Percentiles rank a stretch among this genome's conserved stretches.
These are phyloP conservation scores for Oncorhynchus clarkii DNA, from an alignment of 2,113 vertebrate genomes.

Conservation along the genomic window DNA sequence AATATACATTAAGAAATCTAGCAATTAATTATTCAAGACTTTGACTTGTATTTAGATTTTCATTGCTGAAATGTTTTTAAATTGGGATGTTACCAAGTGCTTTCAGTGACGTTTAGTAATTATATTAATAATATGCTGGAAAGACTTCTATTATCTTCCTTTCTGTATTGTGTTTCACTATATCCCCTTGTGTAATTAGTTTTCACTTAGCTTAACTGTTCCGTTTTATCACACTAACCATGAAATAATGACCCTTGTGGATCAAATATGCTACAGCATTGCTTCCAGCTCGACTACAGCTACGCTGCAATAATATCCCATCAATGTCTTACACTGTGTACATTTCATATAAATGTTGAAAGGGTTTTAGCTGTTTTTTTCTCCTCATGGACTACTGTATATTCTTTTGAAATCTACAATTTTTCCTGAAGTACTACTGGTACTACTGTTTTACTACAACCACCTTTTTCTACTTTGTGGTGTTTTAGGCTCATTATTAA, in stretches of 20 bases:
- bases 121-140: conserved; percentile 1
- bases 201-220: conserved; percentile 39
- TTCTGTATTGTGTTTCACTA: conserved; percentile 49
- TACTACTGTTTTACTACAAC: neutral
- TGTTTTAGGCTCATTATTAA: neutral
- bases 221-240: conserved; percentile 17
- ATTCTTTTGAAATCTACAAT: too few relatives aligned
- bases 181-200: conserved; percentile 44
- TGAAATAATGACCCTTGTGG: conserved; percentile 20
- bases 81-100: conserved; percentile 1
- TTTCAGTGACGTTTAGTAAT: conserved; percentile 18
- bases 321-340: too few relatives aligned
- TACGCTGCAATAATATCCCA: too few relatives aligned
- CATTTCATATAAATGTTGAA: too few relatives aligned
- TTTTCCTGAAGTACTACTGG: too few relatives aligned
- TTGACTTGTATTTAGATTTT: conserved; percentile 7
- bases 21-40: neutral
- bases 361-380: too few relatives aligned
- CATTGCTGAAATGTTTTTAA: neutral
- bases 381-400: too few relatives aligned
- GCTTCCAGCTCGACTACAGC: neutral
- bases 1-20: neutral
- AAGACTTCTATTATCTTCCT: conserved; percentile 6
- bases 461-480: neutral
- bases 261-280: neutral